Evolutionary conservation across 2,888 invertebrate species (phyloP).

Genomic region (Lycaena phlaeas): DNA sequence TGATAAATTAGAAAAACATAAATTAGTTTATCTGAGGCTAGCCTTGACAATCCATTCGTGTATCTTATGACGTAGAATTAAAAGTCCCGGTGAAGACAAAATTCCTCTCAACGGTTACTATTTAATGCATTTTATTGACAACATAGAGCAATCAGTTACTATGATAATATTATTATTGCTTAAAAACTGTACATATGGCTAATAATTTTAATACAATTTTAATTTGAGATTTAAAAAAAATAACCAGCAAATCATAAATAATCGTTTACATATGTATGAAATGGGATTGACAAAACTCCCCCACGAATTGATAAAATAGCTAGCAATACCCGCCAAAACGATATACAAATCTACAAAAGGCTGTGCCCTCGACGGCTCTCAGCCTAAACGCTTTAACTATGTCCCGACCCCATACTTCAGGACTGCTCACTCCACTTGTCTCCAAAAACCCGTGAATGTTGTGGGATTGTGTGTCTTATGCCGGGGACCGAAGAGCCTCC

Average conservation of each 20-base stretch:
- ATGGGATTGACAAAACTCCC: conserved; percentile 55
- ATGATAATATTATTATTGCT: no score
- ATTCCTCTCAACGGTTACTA: no score
- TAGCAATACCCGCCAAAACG: conserved; percentile 54
- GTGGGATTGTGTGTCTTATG: conserved; percentile 49
- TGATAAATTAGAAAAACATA: no score
- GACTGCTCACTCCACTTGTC: conserved; percentile 72
- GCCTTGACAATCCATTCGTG: no score
- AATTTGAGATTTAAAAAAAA: no score
- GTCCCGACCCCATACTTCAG: conserved; percentile 63
- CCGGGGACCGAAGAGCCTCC: conserved; percentile 37
- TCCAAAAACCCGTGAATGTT: conserved; percentile 63
- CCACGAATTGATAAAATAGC: conserved; percentile 67
- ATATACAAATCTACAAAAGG: conserved; percentile 67
- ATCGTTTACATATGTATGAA: conserved; percentile 6
- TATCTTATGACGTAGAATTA: no score
- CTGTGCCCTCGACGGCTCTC: conserved; percentile 58
- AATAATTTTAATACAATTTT: no score
- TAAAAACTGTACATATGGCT: no score
- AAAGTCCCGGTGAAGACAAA: no score
- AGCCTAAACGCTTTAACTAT: conserved; percentile 71
- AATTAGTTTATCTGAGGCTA: no score
- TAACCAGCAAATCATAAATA: not conserved
- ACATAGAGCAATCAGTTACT: no score
- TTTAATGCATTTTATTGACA: no score